Conservation (phyloP, 2,888 invertebrate genomes). For the Hartigia nigra region DNA sequence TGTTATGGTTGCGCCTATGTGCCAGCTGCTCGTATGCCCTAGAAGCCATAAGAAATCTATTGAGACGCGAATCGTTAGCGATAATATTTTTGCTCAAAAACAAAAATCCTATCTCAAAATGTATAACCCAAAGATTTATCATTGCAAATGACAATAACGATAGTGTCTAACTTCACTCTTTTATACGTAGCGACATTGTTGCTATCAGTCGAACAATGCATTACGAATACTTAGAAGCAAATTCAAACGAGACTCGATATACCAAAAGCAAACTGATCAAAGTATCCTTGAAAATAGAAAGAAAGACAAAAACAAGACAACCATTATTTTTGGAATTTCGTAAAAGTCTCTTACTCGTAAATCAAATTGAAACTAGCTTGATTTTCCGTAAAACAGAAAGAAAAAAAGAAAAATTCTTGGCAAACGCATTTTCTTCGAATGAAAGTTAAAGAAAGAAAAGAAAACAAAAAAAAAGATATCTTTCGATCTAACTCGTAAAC, state of each 20-base stretch:
- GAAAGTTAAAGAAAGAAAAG: neutral
- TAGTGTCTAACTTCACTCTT: neutral
- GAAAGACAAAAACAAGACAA: no score
- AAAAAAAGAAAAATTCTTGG: neutral
- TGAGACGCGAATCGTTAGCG: conserved; percentile 14
- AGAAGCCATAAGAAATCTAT: conserved; percentile 46
- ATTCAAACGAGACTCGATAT: neutral
- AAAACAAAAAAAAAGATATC: conserved; percentile 5
- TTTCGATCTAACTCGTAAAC: neutral
- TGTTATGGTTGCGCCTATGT: conserved; percentile 51
- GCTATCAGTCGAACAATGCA: neutral
- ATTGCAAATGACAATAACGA: neutral
- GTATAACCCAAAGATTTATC: neutral
- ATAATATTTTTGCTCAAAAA: neutral
- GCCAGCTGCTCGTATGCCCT: conserved; percentile 65
- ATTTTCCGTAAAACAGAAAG: neutral
- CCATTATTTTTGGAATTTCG: no score
- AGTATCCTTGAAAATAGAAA: neutral
- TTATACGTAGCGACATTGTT: neutral
- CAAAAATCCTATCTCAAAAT: neutral
- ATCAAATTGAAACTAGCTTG: no score
- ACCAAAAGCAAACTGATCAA: neutral
- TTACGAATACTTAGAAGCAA: neutral
- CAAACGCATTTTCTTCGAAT: neutral
- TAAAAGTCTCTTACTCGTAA: no score